Base-by-base conservation (phyloP, 2,797 vertebrate genomes). In the Sebastes cheni region DNA sequence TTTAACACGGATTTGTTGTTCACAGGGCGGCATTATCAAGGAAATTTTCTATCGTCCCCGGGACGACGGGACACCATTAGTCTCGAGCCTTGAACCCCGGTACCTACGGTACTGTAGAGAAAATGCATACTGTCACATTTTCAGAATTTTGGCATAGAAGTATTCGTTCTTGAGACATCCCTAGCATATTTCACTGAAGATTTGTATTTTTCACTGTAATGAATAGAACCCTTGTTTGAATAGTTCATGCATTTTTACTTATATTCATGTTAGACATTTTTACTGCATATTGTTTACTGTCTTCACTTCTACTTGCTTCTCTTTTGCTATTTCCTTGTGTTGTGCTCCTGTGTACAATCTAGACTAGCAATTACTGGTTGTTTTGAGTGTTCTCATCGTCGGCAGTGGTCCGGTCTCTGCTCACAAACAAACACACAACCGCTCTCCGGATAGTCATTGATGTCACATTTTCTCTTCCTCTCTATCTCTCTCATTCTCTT, bases 321-420 rank as follows among this genome's bases (percentile, higher is more conserved):
- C 52, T 34, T 56, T 54, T 54, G 2, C 6, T 20, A 5, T 34
- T 60, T 55, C n/a, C n/a, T 61, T 29, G 1, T 68, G 42, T 29
- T 50, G 23, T 39, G 5, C 10, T 20, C 29, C 67, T 23, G n/a
- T 70, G 29, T 62, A 60, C 64, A 75, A 52, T 76, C 58, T 68
- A 76, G 18, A 82, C 60, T 23, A 66, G n/a, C 50, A 75, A 58
- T 69, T 61, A 55, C 6, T 3, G 55, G 13, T 60, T 82, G 12
- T 67, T 67, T 12, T 64, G 5, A 60, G 10, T 6, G 5, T 25
- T 5, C 22, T 66, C 8, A 18, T 30, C 2, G 1, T 54, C 1
- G 1, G 27, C 10, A 0, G 27, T 65, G 29, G 56, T 55, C 34
- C 20, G 22, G 9, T 69, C 9, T 42, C 34, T 60, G 39, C 60